Evolutionary conservation across 2,113 vertebrate genomes (phyloP).

Genomic region (Brachyistius frenatus): DNA sequence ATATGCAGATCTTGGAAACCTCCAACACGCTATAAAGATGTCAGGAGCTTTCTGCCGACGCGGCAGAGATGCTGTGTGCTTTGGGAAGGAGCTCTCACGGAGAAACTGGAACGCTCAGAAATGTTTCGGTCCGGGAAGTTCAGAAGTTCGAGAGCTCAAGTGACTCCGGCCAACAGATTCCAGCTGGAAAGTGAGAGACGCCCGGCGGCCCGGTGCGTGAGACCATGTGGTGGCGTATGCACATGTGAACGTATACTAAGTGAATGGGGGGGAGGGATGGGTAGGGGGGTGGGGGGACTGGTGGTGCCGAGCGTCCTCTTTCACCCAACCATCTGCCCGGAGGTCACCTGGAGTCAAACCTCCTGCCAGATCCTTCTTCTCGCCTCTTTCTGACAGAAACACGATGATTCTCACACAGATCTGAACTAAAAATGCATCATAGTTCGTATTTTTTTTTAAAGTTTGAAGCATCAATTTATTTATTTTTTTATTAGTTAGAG

Average conservation of each 20-base stretch:
- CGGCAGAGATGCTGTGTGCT: neutral
- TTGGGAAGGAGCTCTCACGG: too few relatives aligned
- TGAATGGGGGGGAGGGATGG: too few relatives aligned
- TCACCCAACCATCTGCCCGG: conserved; percentile 51
- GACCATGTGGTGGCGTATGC: neutral
- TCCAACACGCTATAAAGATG: neutral
- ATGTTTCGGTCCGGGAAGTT: conserved; percentile 5
- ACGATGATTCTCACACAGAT: conserved; percentile 3
- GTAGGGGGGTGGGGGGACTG: neutral
- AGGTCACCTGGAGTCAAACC: conserved; percentile 48
- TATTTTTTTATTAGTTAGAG: too few relatives aligned
- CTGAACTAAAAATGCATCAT: too few relatives aligned
- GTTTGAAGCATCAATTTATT: too few relatives aligned
- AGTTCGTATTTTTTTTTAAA: too few relatives aligned
- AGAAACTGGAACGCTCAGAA: neutral
- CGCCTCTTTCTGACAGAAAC: too few relatives aligned
- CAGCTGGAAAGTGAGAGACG: conserved; percentile 49
- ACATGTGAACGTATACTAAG: neutral
- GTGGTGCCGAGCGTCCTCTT: conserved; percentile 41
- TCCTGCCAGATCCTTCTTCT: conserved; percentile 17
- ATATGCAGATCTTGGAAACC: neutral
- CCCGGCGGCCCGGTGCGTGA: neutral
- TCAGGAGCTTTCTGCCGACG: conserved; percentile 24
- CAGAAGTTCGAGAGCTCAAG: neutral
- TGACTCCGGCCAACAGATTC: conserved; percentile 42